Evolutionary conservation across 92 coral and sea anemone genomes (phyloP).

Genomic region (Nematostella vectensis): DNA sequence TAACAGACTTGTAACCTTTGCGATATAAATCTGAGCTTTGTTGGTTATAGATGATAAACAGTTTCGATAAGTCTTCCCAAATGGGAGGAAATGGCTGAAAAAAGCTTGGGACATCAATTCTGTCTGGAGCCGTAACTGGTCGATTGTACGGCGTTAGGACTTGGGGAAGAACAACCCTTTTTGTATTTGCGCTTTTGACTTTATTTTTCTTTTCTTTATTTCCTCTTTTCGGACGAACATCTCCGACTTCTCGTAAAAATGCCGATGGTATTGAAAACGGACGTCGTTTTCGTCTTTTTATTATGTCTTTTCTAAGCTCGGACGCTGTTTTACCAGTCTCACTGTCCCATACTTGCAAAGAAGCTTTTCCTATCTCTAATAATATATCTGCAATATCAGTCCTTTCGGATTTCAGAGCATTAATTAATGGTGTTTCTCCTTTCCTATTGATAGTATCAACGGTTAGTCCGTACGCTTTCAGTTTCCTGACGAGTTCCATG

Average conservation of each 20-base stretch:
- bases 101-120: constrained; percentile 20
- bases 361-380: constrained; percentile 54
- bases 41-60: constrained; percentile 51
- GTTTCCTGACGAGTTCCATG: constrained; percentile 47
- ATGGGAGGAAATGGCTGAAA: constrained; percentile 40
- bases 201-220: constrained; percentile 8
- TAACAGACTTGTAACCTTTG: constrained; percentile 42
- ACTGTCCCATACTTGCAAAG: constrained; percentile 43
- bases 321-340: constrained; percentile 48
- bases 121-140: constrained; percentile 42
- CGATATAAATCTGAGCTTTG: constrained; percentile 63
- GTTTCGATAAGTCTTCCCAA: constrained; percentile 33
- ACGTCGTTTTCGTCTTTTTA: constrained; percentile 7
- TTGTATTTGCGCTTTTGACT: neutral
- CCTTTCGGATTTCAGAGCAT: constrained; percentile 55
- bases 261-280: constrained; percentile 11
- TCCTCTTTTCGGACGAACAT: neutral
- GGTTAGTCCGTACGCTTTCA: constrained; percentile 42
- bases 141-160: neutral
- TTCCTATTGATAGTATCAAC: constrained; percentile 49
- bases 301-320: constrained; percentile 43
- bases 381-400: constrained; percentile 48
- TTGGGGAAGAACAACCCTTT: neutral
- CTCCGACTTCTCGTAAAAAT: constrained; percentile 4
- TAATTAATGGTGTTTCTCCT: constrained; percentile 70